These are phyloP conservation scores for Paragorgia papillata DNA, from an alignment of 92 coral and sea anemone genomes.

Conservation along the genomic window DNA sequence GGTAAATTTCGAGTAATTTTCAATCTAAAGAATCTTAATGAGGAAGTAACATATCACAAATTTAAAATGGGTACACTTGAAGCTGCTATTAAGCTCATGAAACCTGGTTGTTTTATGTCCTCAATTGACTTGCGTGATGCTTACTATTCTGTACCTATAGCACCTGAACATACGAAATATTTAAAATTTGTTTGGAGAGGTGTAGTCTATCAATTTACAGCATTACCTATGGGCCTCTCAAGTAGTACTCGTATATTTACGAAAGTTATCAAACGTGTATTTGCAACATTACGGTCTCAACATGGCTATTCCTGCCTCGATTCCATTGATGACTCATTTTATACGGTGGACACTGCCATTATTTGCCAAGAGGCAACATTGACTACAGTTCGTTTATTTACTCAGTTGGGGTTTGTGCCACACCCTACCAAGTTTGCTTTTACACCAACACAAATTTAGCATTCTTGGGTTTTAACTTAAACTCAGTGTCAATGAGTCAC, in stretches of 20 bases:
- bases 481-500: conserved; percentile 19
- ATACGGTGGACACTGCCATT: conserved; percentile 20
- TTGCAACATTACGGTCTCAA: conserved; percentile 47
- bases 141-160: conserved; percentile 47
- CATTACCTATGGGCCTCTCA: conserved; percentile 55
- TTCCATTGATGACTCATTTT: conserved; percentile 57
- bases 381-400: conserved; percentile 22
- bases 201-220: conserved; percentile 38
- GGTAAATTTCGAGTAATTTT: conserved; percentile 58
- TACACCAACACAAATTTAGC: conserved; percentile 44
- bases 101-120: conserved; percentile 54
- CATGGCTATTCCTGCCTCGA: conserved; percentile 60
- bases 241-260: conserved; percentile 50
- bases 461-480: conserved; percentile 43
- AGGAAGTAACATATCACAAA: conserved; percentile 57
- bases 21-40: conserved; percentile 56
- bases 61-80: conserved; percentile 63
- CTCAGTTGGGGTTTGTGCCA: conserved; percentile 42
- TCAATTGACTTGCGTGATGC: conserved; percentile 56
- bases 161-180: conserved; percentile 41
- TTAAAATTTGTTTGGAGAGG: conserved; percentile 53
- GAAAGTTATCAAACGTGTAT: conserved; percentile 66
- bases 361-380: conserved; percentile 35
- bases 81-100: conserved; percentile 59
- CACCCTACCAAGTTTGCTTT: conserved; percentile 51